Evolutionary conservation across 2,113 vertebrate genomes (phyloP).

Genomic region (Glareola pratincola): DNA sequence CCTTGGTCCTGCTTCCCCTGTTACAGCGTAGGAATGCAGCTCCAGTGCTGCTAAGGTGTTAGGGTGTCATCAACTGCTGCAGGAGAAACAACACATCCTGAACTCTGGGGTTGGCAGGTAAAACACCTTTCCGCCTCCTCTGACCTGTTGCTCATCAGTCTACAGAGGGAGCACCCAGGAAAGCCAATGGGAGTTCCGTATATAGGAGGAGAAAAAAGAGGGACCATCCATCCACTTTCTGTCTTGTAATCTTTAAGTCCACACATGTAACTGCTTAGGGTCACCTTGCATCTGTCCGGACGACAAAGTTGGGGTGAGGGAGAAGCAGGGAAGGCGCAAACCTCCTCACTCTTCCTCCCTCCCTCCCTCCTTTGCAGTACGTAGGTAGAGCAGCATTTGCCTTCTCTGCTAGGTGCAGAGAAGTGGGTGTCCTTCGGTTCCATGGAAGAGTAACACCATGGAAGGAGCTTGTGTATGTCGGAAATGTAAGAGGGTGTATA

Average conservation of each 20-base stretch:
- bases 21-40: conserved; percentile 71
- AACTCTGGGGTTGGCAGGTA: conserved; percentile 71
- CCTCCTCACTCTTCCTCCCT: background rate
- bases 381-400: background rate
- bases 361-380: background rate
- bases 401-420: background rate
- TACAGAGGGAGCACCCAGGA: conserved; percentile 50
- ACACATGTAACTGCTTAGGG: conserved; percentile 34
- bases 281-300: background rate
- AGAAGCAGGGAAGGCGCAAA: background rate
- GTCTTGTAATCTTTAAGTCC: conserved; percentile 62
- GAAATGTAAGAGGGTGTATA: background rate
- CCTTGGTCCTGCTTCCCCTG: conserved; percentile 70
- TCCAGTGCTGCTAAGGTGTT: conserved; percentile 71
- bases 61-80: conserved; percentile 70
- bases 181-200: conserved; percentile 21
- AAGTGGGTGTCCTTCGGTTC: background rate
- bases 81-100: conserved; percentile 73
- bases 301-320: background rate
- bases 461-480: background rate
- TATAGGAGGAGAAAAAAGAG: conserved; percentile 1
- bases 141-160: background rate
- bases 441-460: background rate
- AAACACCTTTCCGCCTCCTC: conserved; percentile 50
- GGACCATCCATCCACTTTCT: conserved; percentile 2